Evolutionary conservation across 1,140 invertebrate genomes (phyloP).

Genomic region (Atta colombica): DNA sequence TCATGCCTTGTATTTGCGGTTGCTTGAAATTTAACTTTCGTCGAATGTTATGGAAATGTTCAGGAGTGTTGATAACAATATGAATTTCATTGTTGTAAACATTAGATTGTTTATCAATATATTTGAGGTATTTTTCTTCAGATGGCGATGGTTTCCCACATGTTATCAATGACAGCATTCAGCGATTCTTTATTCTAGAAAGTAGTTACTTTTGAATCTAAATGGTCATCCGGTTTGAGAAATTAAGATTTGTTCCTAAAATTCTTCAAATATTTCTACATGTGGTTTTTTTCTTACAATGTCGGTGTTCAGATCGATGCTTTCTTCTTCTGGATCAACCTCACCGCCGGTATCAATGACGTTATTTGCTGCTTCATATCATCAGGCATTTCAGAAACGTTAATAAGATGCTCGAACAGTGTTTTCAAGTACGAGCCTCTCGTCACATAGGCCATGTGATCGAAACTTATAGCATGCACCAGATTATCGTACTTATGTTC

Average conservation of each 20-base stretch:
- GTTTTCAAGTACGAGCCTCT: slow-evolving; percentile 55
- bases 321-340: slow-evolving; percentile 32
- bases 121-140: neutral
- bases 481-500: slow-evolving; percentile 44
- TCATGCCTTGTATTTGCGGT: neutral
- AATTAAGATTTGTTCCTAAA: neutral
- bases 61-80: neutral
- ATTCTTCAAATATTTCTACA: neutral
- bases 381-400: slow-evolving; percentile 20
- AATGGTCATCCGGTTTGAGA: neutral
- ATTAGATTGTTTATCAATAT: neutral
- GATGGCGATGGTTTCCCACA: neutral
- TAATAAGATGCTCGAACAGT: slow-evolving; percentile 38
- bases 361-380: slow-evolving; percentile 38
- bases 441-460: slow-evolving; percentile 52
- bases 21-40: neutral
- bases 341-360: slow-evolving; percentile 4
- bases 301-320: slow-evolving; percentile 52
- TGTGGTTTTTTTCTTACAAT: neutral
- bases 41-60: neutral
- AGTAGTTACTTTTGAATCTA: neutral
- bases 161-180: neutral
- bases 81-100: neutral
- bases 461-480: slow-evolving; percentile 47
- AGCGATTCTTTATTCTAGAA: slow-evolving; percentile 25